Evolutionary conservation across 2,113 vertebrate genomes (phyloP), one percentile per base, ranked within the genome.

Genomic region (Ailuropoda melanoleuca): DNA sequence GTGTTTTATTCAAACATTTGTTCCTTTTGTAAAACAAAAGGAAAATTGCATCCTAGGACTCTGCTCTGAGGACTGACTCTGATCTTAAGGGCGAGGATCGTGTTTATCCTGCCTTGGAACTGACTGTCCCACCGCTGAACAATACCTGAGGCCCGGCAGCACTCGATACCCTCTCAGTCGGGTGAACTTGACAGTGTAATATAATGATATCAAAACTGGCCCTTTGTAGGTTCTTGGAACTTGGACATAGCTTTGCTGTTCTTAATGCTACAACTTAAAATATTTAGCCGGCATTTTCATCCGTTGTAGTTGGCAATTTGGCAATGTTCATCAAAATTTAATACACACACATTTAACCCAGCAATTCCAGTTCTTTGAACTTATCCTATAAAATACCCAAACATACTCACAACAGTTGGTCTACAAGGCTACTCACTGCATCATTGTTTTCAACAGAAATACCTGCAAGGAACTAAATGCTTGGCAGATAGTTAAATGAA

Each of bases 391-490:
- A 93, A 91, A 48, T 68, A 77, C 4, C 58, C 26, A 80, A 95
- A 74, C 48, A 56, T 37, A 68, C 6, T 19, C 31, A 72, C 46
- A 60, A 83, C 90, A 31, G 14, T 72, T 43, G 19, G 18, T 82
- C 37, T 66, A 43, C 4, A 37, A 60, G 43, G 31, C 46, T 74
- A 84, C 34, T 78, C 18, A 3, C 26, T 55, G n/a, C 46, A 95
- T 93, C 68, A 78, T 39, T 85, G 23, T 85, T 95, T 96, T 88
- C 37, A 88, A 46, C 37, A 66, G 55, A 93, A 96, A 90, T 87
- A 83, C 7, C 66, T 95, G 68, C 80, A 93, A 93, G 70, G 90
- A 72, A 13, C 26, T 92, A 84, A 81, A 70, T 89, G 31, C 19
- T 11, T 68, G 55, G 21, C 60, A 90, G 37, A 26, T 17, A 48